These are phyloP conservation scores for Salticus scenicus DNA, from an alignment of 2,888 invertebrate genomes.

Conservation along the genomic window DNA sequence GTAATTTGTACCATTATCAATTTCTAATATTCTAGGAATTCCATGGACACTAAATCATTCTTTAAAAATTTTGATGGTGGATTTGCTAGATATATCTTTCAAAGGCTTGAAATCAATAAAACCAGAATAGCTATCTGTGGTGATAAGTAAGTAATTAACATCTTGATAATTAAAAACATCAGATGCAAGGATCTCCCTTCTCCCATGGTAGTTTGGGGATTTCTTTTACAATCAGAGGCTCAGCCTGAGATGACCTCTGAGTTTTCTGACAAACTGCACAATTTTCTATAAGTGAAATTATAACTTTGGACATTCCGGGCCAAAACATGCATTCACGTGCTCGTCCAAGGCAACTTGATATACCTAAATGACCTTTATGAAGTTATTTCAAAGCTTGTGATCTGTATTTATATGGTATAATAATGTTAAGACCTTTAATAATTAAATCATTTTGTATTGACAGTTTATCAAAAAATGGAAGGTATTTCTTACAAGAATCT, in stretches of 20 bases:
- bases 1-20: neutral
- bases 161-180: neutral
- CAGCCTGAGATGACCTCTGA: neutral
- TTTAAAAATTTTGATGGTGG: too few species aligned
- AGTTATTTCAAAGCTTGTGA: neutral
- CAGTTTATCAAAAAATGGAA: too few species aligned
- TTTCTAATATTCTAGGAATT: too few species aligned
- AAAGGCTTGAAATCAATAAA: neutral
- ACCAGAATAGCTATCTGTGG: neutral
- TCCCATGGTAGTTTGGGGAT: neutral
- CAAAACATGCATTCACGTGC: too few species aligned
- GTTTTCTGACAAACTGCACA: neutral
- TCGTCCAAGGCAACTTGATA: neutral
- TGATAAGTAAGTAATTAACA: neutral
- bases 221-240: neutral
- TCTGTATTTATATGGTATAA: too few species aligned
- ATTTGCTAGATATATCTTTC: too few species aligned
- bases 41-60: too few species aligned
- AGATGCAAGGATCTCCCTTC: neutral
- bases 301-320: neutral
- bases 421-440: too few species aligned
- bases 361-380: neutral
- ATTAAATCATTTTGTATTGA: too few species aligned
- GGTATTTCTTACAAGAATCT: too few species aligned
- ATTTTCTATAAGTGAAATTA: neutral